Evolutionary conservation across 2,888 invertebrate genomes (phyloP).

Genomic region (Lasius fuliginosus): DNA sequence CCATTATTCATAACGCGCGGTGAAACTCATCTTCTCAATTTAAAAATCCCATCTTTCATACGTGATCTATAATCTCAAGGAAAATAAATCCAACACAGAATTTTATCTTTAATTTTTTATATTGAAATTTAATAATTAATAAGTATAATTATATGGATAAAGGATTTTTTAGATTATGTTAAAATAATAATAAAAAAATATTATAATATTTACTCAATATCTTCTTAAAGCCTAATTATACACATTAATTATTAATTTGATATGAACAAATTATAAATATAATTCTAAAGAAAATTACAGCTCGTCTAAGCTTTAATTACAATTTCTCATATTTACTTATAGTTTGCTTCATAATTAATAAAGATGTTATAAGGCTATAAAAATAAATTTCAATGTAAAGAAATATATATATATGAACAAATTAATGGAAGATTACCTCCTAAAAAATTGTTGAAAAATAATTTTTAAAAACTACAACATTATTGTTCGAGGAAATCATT

Average conservation of each 20-base stretch:
- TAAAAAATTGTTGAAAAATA: neutral
- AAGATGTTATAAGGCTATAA: neutral
- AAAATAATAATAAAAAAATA: constrained; percentile 8
- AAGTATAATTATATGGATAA: neutral
- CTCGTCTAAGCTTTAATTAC: neutral
- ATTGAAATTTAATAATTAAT: neutral
- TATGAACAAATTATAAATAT: neutral
- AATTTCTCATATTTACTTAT: neutral
- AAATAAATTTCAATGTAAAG: neutral
- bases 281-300: neutral
- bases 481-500: constrained; percentile 20
- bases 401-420: neutral
- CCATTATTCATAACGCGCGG: neutral
- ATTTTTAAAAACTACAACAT: neutral
- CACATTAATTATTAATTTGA: neutral
- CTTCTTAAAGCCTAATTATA: neutral
- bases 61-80: neutral
- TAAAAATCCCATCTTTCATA: constrained; percentile 10
- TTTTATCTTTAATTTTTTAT: constrained; percentile 1
- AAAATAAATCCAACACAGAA: neutral
- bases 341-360: neutral
- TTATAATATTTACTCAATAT: neutral
- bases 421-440: neutral
- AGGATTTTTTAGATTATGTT: neutral
- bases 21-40: neutral